Base-by-base conservation (phyloP, 2,797 vertebrate species). In the Vespertilio murinus region DNA sequence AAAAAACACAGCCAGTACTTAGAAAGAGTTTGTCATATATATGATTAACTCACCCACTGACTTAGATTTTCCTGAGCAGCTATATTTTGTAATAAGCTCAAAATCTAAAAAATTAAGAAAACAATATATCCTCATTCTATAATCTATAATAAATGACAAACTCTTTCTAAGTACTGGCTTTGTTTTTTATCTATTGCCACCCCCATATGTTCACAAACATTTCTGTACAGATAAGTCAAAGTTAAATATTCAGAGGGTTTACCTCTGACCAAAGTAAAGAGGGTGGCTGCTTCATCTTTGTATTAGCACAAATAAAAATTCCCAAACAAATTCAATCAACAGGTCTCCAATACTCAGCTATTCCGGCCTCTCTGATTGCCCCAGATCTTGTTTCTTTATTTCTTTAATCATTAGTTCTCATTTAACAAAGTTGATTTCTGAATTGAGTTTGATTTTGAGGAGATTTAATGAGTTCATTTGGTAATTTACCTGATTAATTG, bases 361-460 rank as follows among this genome's bases (percentile, higher is more conserved):
- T 80, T 91, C 65, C 71, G 28, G 38, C 5, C 8, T 94, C 33
- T 59, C 25, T 89, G 25, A 70, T 54, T 75, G 9, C 6, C 17
- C 2, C 42, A 67, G 38, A 42, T 59, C 4, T 22, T 56, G 12
- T 61, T 61, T 49, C 20, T 47, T 56, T 40, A 4, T 70, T 42
- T 64, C 30, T 42, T 70, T 75, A 7, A 25, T 49, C 17, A 45
- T 52, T 54, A 69, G 18, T 81, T 94, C n/a, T 93, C 88, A 54
- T 38, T 56, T 65, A 87, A 74, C 23, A 28, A 77, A 52, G 25
- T 59, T 94, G 47, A 73, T 64, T 94, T 90, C 42, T 87, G 14
- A 25, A 88, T 61, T 84, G 47, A 79, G 12, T 78, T 95, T 84
- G n/a, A 93, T 89, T 94, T 86, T 73, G 42, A 82, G n/a, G 47